Evolutionary conservation across 1,140 invertebrate species (phyloP).

Genomic region (Vollenhovia emeryi): DNA sequence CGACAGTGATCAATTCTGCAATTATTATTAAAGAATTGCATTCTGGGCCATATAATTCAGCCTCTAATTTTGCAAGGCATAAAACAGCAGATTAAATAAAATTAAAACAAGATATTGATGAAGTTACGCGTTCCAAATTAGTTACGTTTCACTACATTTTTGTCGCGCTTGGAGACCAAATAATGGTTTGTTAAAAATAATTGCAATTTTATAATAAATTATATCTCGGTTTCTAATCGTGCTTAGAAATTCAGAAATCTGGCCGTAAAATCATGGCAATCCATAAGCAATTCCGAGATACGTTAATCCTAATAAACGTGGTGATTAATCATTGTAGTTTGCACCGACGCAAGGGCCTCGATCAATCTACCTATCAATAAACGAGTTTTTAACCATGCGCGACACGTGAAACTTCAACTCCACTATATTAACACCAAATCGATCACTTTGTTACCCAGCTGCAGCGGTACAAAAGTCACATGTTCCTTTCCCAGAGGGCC

Average conservation of each 20-base stretch:
- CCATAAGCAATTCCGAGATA: conserved; percentile 8
- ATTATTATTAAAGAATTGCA: not conserved
- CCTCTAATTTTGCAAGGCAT: not conserved
- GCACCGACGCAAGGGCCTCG: not conserved
- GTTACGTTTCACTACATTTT: not conserved
- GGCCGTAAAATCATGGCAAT: not conserved
- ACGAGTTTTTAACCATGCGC: not conserved
- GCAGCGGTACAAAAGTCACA: conserved; percentile 32
- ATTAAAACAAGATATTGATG: not conserved
- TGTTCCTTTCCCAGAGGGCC: conserved; percentile 6
- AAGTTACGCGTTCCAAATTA: not conserved
- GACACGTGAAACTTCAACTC: conserved; percentile 10
- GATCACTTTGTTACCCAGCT: conserved; percentile 35
- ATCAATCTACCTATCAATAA: conserved; percentile 8
- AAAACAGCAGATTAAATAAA: not conserved
- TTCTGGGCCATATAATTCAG: not conserved
- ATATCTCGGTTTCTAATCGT: not conserved
- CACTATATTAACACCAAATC: conserved; percentile 31
- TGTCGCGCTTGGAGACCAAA: not conserved
- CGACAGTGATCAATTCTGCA: not conserved
- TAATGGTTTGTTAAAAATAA: not conserved
- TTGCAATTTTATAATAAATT: conserved; percentile 7
- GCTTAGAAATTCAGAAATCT: not conserved
- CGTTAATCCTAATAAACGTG: not conserved
- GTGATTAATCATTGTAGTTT: conserved; percentile 29